Percentiles rank a stretch among this genome's conserved stretches.
Evolutionary conservation across 2,888 invertebrate genomes (phyloP).

Genomic region (Polydrusus tereticollis): DNA sequence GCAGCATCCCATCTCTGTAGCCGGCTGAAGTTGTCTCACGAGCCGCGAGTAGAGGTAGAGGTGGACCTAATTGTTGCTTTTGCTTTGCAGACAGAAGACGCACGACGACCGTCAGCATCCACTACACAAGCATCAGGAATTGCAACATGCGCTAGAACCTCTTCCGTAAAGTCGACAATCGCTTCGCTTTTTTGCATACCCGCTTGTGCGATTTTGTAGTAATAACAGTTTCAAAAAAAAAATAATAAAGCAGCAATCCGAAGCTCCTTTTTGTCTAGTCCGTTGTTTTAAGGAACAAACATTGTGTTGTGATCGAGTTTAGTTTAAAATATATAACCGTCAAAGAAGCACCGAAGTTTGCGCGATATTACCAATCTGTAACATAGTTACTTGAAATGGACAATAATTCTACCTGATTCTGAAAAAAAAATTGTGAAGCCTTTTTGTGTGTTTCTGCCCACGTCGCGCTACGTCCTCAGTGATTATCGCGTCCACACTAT

Average conservation of each 20-base stretch:
- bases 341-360: slow-evolving; percentile 47
- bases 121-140: slow-evolving; percentile 61
- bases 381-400: slow-evolving; percentile 60
- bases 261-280: slow-evolving; percentile 49
- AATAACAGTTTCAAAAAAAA: slow-evolving; percentile 39
- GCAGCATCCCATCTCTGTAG: slow-evolving; percentile 38
- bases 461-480: slow-evolving; percentile 53
- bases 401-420: slow-evolving; percentile 63
- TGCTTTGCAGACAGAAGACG: slow-evolving; percentile 60
- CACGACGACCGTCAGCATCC: slow-evolving; percentile 57
- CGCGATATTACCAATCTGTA: slow-evolving; percentile 48
- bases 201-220: slow-evolving; percentile 61
- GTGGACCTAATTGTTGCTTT: slow-evolving; percentile 56
- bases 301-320: slow-evolving; percentile 56
- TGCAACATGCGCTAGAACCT: slow-evolving; percentile 65
- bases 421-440: slow-evolving; percentile 46
- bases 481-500: slow-evolving; percentile 37
- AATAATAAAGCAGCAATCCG: slow-evolving; percentile 34
- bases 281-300: slow-evolving; percentile 48
- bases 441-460: slow-evolving; percentile 42
- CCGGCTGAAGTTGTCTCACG: slow-evolving; percentile 37
- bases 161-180: slow-evolving; percentile 60
- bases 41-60: slow-evolving; percentile 39
- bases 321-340: slow-evolving; percentile 53
- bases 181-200: slow-evolving; percentile 66